Conservation (phyloP, 2,888 invertebrate genomes). For the Yponomeuta plumbellus region DNA sequence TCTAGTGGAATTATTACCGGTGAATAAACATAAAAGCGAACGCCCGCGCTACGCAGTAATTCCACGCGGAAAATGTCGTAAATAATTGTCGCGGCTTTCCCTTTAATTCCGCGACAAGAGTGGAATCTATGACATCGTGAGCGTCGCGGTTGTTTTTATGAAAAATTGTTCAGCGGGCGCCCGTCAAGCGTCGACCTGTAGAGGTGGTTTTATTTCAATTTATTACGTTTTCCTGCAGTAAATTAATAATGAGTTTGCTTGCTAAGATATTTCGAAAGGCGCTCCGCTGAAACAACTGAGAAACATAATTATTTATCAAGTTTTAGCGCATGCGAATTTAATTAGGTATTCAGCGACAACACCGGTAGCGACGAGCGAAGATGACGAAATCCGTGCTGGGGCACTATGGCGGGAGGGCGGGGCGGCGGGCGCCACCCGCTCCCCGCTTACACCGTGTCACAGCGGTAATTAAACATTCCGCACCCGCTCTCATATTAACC, state of each 20-base stretch:
- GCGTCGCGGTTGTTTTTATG: conserved; percentile 33
- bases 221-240: conserved; percentile 7
- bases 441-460: conserved; percentile 46
- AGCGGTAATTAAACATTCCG: conserved; percentile 67
- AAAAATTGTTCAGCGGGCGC: conserved; percentile 36
- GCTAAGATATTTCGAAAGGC: neutral
- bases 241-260: neutral
- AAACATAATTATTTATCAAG: neutral
- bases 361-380: conserved; percentile 14
- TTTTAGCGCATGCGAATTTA: neutral
- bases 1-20: conserved; percentile 59
- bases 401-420: conserved; percentile 23
- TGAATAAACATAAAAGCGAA: conserved; percentile 60
- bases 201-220: conserved; percentile 23
- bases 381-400: conserved; percentile 12
- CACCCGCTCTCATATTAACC: conserved; percentile 52
- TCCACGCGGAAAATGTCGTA: conserved; percentile 54
- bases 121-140: conserved; percentile 53
- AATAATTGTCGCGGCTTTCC: conserved; percentile 62
- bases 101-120: conserved; percentile 54
- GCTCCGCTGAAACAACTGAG: neutral
- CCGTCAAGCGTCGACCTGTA: conserved; percentile 24
- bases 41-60: conserved; percentile 37
- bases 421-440: conserved; percentile 35
- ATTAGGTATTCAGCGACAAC: conserved; percentile 20